A percentile compares a stretch with the other conserved stretches of the same genome.
phyloP scores from a whole-genome alignment of 2,888 invertebrate genomes.

The Phrixothrix hirtus region DNA sequence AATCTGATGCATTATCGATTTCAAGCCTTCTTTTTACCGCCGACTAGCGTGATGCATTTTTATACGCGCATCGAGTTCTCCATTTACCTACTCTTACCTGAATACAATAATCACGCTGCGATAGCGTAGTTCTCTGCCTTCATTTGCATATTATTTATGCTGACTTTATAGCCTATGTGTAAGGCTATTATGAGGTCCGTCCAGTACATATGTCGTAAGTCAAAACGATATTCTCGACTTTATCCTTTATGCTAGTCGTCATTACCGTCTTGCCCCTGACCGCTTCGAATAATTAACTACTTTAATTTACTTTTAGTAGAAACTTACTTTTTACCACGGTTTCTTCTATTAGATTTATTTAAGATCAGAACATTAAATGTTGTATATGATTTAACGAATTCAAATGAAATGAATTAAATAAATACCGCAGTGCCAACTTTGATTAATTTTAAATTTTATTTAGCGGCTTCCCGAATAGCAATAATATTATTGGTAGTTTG shows the following conservation, averaged over 20 bases:
- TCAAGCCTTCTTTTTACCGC: conserved; percentile 21
- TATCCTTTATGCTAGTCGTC: conserved; percentile 25
- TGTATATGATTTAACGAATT: no score
- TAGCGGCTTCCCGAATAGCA: no score
- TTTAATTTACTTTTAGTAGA: conserved; percentile 2
- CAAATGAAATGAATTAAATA: no score
- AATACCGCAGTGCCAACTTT: no score
- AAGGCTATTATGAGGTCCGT: conserved; percentile 37
- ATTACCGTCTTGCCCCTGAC: conserved; percentile 16
- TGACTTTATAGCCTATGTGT: conserved; percentile 41
- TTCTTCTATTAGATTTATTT: no score
- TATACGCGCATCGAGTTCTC: conserved; percentile 30
- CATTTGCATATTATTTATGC: conserved; percentile 45
- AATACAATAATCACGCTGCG: conserved; percentile 33
- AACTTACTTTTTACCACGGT: no score
- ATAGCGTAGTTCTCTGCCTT: conserved; percentile 35
- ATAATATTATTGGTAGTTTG: no score
- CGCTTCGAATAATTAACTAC: conserved; percentile 16
- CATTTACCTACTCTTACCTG: conserved; percentile 33
- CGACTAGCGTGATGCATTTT: conserved; percentile 30
- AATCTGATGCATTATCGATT: conserved; percentile 30
- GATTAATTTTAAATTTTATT: no score
- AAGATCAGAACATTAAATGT: no score
- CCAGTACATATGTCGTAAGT: conserved; percentile 39
- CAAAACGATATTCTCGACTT: conserved; percentile 30